Base-by-base conservation (phyloP, 2,888 invertebrate species). In the Maniola hyperantus region DNA sequence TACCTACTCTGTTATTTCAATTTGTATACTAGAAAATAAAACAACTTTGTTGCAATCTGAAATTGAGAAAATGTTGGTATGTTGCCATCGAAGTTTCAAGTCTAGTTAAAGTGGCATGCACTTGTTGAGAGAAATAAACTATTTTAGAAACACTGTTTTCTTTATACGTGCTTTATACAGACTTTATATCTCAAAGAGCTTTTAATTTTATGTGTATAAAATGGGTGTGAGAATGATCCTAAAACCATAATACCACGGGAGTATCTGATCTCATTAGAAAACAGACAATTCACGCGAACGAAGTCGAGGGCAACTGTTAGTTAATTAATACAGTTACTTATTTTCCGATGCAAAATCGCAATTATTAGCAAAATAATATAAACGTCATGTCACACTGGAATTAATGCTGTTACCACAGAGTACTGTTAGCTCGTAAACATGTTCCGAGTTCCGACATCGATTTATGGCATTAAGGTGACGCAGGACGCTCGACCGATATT, bases 351-450 rank as follows among this genome's bases (percentile, higher is more conserved):
- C 13, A n/a, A 58, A n/a, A 58, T 44, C 13, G 44, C 15, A 54
- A 89, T 88, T 89, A 87, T 86, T 89, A 88, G 89, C 83, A 85
- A 87, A n/a, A n/a, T n/a, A n/a, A 87, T 88, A 89, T 89, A 88
- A 88, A 84, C 88, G 89, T 89, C 89, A 89, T 86, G 89, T 89
- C 88, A 85, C 82, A 81, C 76, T 80, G 88, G 88, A 86, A 89
- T 89, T 89, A 89, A 91, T 89, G 89, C 89, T 88, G 89, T n/a
- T n/a, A n/a, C n/a, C n/a, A n/a, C n/a, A n/a, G n/a, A n/a, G n/a
- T n/a, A n/a, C n/a, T n/a, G n/a, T 88, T 88, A 89, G 88, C 88
- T 88, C 88, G 89, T 89, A 89, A 89, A 91, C 89, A 90, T 88
- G 85, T 84, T 84, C 82, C 81, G 87, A 87, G 26, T 26, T 26